Base-by-base conservation (phyloP, 2,797 vertebrate genomes). In the Catostomus latipinnis region DNA sequence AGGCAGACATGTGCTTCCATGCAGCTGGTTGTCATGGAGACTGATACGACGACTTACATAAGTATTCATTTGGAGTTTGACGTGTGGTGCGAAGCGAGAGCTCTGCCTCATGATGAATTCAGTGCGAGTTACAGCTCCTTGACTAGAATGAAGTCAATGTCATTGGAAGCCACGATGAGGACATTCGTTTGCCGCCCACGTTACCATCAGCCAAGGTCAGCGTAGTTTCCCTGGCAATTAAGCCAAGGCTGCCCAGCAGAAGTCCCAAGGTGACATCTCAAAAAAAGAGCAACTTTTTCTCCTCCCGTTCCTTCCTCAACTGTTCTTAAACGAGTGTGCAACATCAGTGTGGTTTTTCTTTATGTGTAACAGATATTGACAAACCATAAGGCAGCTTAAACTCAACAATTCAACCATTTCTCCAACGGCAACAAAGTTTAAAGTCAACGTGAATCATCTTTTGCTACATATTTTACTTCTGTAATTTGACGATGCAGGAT, bases 1-100 rank as follows among this genome's bases (percentile, higher is more conserved):
- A 68, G 71, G 80, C n/a, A 5, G 58, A 22, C 16, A n/a, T 49
- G 57, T 13, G 54, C 67, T 69, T 45, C 46, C 22, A 9, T 45
- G 91, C 89, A 87, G 90, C 87, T 34, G 85, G 93, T 94, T 90
- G 85, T 88, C 84, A 93, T 93, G 91, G 93, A 91, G 91, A 94
- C 92, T 88, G 89, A 87, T 89, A 84, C 82, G 84, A 87, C 83
- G 82, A 87, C 93, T 94, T 94, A 93, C 93, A 93, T 94, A 94
- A 94, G 93, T 92, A 93, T 92, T 92, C 90, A 91, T 82, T 81
- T 83, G 88, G 90, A 81, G 81, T 87, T 84, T 10, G n/a, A 72
- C 11, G 46, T 86, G 83, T 85, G 88, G 88, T 87, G 83, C 81
- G 84, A 78, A 87, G 78, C 89, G 89, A 89, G 34, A 34, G 88